These are phyloP conservation scores for Uropetala carovei DNA, from an alignment of 2,888 invertebrate genomes.

Conservation along the genomic window DNA sequence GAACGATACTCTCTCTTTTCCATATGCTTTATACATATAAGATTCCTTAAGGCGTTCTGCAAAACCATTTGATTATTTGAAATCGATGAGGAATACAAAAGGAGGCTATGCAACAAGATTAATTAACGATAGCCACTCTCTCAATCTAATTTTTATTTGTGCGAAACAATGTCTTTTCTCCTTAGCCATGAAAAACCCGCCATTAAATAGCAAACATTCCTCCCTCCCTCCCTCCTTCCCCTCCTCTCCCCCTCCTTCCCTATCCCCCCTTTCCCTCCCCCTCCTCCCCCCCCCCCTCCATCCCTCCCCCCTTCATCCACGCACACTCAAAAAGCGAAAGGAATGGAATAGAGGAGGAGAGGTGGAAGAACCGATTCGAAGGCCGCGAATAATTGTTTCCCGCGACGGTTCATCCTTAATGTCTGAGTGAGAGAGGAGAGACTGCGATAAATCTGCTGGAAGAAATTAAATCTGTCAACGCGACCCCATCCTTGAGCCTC, in stretches of 20 bases:
- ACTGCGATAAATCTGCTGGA: constrained; percentile 58
- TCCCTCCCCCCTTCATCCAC: too few relatives aligned
- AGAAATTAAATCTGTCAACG: constrained; percentile 64
- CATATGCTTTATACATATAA: too few relatives aligned
- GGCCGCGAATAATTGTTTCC: constrained; percentile 27
- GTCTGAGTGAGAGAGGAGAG: constrained; percentile 42
- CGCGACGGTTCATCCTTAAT: neutral
- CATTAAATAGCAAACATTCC: constrained; percentile 39
- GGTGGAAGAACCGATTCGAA: neutral
- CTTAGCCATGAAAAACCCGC: constrained; percentile 35
- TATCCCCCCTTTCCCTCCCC: neutral
- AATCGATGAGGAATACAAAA: neutral
- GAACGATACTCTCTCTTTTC: too few relatives aligned
- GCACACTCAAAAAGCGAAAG: neutral
- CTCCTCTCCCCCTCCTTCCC: neutral
- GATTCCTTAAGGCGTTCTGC: too few relatives aligned
- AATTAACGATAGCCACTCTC: neutral
- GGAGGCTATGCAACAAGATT: neutral
- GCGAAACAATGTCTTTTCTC: constrained; percentile 26
- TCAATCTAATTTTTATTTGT: neutral
- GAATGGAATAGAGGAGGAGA: neutral
- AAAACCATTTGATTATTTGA: neutral
- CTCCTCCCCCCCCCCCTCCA: neutral
- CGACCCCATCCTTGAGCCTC: constrained; percentile 11
- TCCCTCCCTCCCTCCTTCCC: neutral